Evolutionary conservation across 2,797 vertebrate genomes (phyloP).

Genomic region (Zonotrichia albicollis): DNA sequence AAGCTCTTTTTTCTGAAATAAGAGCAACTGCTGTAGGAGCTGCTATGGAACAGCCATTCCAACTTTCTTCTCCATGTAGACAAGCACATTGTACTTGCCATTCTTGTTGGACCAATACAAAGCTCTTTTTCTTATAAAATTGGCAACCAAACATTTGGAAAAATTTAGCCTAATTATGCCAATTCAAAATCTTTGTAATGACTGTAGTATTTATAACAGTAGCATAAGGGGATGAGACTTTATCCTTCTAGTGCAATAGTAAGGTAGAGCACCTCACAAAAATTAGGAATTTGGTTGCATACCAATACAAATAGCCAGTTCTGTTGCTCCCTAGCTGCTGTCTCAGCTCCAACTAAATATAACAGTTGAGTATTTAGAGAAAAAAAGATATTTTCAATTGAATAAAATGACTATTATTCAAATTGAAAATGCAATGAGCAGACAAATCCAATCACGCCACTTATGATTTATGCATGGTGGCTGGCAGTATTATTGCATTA

Average conservation of each 20-base stretch:
- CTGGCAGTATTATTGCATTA: slow-evolving; percentile 44
- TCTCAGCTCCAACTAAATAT: not conserved
- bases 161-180: not conserved
- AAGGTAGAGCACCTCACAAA: not conserved
- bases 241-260: not conserved
- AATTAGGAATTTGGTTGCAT: not conserved
- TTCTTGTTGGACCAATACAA: not conserved
- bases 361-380: not conserved
- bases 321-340: not conserved
- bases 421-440: slow-evolving; percentile 21
- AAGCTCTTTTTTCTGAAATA: slow-evolving; percentile 2
- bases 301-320: not conserved
- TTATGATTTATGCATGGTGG: slow-evolving; percentile 45
- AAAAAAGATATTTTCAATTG: slow-evolving; percentile 49
- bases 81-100: slow-evolving; percentile 1
- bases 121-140: not conserved
- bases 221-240: not conserved
- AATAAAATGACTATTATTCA: slow-evolving; percentile 31
- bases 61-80: not conserved
- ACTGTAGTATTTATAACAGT: not conserved
- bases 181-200: not conserved
- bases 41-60: not conserved
- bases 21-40: not conserved
- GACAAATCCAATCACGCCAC: slow-evolving; percentile 46
- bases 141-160: slow-evolving; percentile 33